Evolutionary conservation across 2,113 vertebrate genomes (phyloP), one percentile per base, ranked within the genome.

Genomic region (Pristiophorus japonicus): DNA sequence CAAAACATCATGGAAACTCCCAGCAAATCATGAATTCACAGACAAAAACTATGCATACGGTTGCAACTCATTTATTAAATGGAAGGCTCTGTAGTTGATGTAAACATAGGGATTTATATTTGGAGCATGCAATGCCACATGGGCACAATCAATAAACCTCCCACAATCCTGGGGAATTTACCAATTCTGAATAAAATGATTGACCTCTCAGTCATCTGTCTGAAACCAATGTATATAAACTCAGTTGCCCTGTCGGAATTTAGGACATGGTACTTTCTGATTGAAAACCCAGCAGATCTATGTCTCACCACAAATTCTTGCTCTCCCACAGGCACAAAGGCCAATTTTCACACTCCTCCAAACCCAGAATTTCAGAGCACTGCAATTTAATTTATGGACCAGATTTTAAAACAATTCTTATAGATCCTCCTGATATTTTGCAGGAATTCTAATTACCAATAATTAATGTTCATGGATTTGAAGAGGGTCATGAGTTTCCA

Each of bases 381-480:
- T 42, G 7, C 63, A 67, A 67, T 27, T 94, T 94, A 67, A 94
- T 94, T 94, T 66, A 67, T 47, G 42, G 42, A 42, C 20, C 38
- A 94, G 63, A 45, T 38, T 73, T 70, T 47, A 94, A 70, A 94
- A 94, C 42, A 70, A 94, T 51, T 94, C 24, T 47, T 70, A 94
- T 34, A 51, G 66, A 94, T 51, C 27, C 65, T 70, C 30, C 45
- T 34, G 51, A 73, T 70, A 42, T 22, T 70, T 94, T 94, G 6
- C 66, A n/a, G 45, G 93, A 94, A 94, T 94, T 70, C 93, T 38
- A 51, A 70, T 94, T 73, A 94, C 66, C 42, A 94, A 66, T 66
- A 93, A 94, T 94, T 94, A 51, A 94, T 47, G 70, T 70, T 94
- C 65, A 70, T 51, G 45, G 24, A 51, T 94, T 51, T 70, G 4